These are phyloP conservation scores for Epinephelus awoara DNA, from an alignment of 2,797 vertebrate genomes.

Conservation along the genomic window DNA sequence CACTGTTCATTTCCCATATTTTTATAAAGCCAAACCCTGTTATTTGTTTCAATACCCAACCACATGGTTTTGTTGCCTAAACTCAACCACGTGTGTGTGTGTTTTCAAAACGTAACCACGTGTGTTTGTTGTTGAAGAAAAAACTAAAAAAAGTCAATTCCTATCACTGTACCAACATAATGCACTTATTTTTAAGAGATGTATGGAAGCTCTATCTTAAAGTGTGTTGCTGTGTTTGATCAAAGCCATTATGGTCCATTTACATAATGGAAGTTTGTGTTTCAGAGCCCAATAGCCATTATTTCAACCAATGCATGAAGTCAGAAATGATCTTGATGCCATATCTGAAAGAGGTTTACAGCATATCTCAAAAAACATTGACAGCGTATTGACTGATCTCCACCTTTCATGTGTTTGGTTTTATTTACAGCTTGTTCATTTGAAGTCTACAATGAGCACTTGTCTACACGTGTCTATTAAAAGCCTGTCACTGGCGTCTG, in stretches of 20 bases:
- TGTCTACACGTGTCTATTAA: slow-evolving; percentile 17
- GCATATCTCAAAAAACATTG: not conserved
- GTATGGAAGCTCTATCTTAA: not conserved
- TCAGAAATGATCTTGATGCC: not conserved
- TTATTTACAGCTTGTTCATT: slow-evolving; percentile 1
- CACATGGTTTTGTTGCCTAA: no score
- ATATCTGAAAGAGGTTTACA: not conserved
- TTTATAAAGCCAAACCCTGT: no score
- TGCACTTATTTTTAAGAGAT: no score
- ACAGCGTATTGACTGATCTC: not conserved
- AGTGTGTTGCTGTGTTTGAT: not conserved
- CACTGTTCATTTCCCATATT: no score
- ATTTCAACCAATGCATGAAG: not conserved
- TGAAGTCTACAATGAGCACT: not conserved
- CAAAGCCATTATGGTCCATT: not conserved
- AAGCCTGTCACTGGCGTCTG: slow-evolving; percentile 10
- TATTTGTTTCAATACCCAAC: no score
- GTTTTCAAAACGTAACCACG: no score
- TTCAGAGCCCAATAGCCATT: not conserved
- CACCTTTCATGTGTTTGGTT: not conserved
- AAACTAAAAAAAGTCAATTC: no score
- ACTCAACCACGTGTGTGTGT: no score
- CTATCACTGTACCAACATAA: no score
- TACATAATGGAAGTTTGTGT: not conserved
- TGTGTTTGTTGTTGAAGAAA: no score